These are phyloP conservation scores for Cyphomyrmex costatus DNA, from an alignment of 1,140 invertebrate genomes.

Conservation along the genomic window DNA sequence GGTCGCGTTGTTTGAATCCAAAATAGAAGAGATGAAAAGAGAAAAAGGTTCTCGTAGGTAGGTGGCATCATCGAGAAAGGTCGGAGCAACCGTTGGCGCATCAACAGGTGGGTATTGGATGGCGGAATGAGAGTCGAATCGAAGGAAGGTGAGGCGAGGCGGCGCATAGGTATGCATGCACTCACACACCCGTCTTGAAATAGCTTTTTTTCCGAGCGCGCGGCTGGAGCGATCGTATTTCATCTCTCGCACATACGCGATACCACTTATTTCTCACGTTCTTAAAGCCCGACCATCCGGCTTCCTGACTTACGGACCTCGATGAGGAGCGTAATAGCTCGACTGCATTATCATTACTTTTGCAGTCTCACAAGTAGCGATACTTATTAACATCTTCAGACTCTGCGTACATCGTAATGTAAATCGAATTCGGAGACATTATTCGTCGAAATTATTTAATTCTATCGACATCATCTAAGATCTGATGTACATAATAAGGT, in stretches of 20 bases:
- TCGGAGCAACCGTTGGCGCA: constrained; percentile 47
- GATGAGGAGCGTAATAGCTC: constrained; percentile 40
- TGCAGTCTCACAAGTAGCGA: not conserved
- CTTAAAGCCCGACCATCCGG: constrained; percentile 64
- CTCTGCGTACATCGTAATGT: too few species aligned
- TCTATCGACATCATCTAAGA: too few species aligned
- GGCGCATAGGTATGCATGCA: constrained; percentile 25
- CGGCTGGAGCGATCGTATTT: constrained; percentile 72
- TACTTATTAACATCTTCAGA: not conserved
- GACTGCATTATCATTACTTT: not conserved
- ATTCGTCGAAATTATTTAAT: too few species aligned
- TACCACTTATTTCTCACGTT: constrained; percentile 75
- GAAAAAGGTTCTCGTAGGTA: constrained; percentile 26
- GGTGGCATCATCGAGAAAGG: constrained; percentile 51
- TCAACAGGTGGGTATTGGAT: constrained; percentile 75
- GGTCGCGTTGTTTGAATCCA: not conserved
- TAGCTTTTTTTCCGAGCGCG: constrained; percentile 69
- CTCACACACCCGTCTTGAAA: constrained; percentile 60
- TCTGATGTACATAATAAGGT: too few species aligned
- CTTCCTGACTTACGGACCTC: constrained; percentile 75
- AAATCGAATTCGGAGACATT: too few species aligned
- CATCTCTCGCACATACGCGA: constrained; percentile 65
- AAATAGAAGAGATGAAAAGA: constrained; percentile 26
- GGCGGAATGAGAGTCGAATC: constrained; percentile 47
- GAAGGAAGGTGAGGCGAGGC: constrained; percentile 47